phyloP scores from a whole-genome alignment of 1,140 invertebrate species.

The Saccostrea cuccullata region DNA sequence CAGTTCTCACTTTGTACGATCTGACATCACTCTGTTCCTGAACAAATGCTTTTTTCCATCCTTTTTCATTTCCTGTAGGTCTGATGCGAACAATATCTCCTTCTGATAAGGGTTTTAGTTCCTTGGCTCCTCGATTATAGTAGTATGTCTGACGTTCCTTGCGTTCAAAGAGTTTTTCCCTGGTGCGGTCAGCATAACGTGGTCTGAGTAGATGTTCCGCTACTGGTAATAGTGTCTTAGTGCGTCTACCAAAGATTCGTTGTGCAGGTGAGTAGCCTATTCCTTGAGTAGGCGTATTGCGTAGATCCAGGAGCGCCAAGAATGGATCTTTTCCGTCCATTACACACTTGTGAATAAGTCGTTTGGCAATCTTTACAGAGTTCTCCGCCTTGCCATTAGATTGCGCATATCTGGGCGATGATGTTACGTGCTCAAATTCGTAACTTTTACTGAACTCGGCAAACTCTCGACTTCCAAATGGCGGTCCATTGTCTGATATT shows the following conservation, averaged over 20 bases:
- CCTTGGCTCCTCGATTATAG: too few species aligned
- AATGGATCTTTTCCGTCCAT: conserved; percentile 43
- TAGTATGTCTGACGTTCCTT: too few species aligned
- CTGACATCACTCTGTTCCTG: too few species aligned
- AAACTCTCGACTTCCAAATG: conserved; percentile 34
- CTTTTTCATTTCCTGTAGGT: too few species aligned
- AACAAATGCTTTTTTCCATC: too few species aligned
- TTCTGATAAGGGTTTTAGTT: too few species aligned
- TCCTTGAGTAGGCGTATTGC: conserved; percentile 50
- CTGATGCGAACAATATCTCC: too few species aligned
- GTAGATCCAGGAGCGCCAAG: conserved; percentile 49
- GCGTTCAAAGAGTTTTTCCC: too few species aligned
- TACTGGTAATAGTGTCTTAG: conserved; percentile 40
- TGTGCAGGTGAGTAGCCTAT: conserved; percentile 27
- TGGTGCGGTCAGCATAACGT: too few species aligned
- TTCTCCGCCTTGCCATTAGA: conserved; percentile 48
- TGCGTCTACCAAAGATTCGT: conserved; percentile 40
- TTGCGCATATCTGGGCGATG: conserved; percentile 44
- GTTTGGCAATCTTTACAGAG: conserved; percentile 44
- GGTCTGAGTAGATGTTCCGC: background rate
- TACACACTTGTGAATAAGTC: conserved; percentile 5
- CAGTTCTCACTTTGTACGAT: too few species aligned
- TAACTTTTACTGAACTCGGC: conserved; percentile 26
- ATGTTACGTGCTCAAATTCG: conserved; percentile 34
- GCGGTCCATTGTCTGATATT: conserved; percentile 41